Evolutionary conservation across 2,888 invertebrate species (phyloP).

Genomic region (Hypercompe scribonia): DNA sequence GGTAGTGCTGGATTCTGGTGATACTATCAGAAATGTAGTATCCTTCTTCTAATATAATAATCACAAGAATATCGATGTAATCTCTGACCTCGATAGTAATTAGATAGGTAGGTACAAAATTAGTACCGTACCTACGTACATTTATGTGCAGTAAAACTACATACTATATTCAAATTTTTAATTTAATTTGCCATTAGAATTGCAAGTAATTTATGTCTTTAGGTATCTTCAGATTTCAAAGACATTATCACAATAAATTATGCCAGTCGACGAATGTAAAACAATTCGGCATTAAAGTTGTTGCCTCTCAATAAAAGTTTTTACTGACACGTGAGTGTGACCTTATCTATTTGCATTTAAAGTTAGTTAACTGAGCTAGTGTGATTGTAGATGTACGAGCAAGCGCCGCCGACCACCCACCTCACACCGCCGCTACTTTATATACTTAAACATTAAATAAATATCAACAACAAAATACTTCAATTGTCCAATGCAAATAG

Average conservation of each 20-base stretch:
- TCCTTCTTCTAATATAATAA: neutral
- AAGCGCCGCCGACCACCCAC: conserved; percentile 58
- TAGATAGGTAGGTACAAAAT: too few relatives aligned
- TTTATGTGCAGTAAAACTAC: too few relatives aligned
- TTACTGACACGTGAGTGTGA: conserved; percentile 44
- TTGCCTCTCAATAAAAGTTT: conserved; percentile 46
- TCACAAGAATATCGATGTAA: too few relatives aligned
- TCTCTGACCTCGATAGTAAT: too few relatives aligned
- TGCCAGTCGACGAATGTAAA: neutral
- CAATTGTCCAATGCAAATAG: conserved; percentile 35
- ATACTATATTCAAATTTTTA: neutral
- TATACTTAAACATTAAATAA: conserved; percentile 35
- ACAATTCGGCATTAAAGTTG: conserved; percentile 37
- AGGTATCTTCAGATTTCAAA: neutral
- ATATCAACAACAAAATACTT: conserved; percentile 41
- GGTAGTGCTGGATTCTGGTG: neutral
- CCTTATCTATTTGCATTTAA: conserved; percentile 59
- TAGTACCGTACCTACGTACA: too few relatives aligned
- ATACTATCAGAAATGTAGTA: neutral
- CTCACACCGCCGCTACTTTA: conserved; percentile 23
- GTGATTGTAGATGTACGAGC: conserved; percentile 58
- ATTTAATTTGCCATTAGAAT: neutral
- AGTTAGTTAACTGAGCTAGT: conserved; percentile 50
- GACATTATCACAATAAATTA: neutral
- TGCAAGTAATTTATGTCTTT: neutral